Conservation (phyloP, 37 sponge, comb jelly and placozoan genomes). For the Bolinopsis microptera region DNA sequence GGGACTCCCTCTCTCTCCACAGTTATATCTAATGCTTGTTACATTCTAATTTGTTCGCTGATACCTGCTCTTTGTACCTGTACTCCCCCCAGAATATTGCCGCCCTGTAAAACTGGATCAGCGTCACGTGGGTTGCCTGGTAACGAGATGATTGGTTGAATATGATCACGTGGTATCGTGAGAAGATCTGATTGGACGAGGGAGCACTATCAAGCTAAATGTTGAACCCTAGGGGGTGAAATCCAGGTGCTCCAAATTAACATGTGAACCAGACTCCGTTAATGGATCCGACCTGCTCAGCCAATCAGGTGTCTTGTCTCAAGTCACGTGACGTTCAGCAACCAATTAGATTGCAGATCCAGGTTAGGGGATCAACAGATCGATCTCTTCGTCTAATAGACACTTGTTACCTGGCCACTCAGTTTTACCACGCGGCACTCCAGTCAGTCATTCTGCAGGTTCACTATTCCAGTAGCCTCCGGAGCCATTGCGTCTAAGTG, state of each 20-base stretch:
- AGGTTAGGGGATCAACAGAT: background rate
- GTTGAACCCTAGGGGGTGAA: slow-evolving; percentile 57
- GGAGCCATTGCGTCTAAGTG: too few species aligned
- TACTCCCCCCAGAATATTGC: slow-evolving; percentile 14
- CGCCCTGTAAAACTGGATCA: slow-evolving; percentile 65
- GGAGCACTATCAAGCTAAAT: slow-evolving; percentile 54
- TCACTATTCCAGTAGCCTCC: too few species aligned
- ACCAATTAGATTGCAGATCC: background rate
- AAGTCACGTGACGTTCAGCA: background rate
- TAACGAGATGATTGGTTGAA: background rate
- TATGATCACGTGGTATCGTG: slow-evolving; percentile 23
- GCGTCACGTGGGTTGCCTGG: slow-evolving; percentile 13
- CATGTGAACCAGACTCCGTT: slow-evolving; percentile 38
- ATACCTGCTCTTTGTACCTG: slow-evolving; percentile 8
- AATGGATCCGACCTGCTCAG: background rate
- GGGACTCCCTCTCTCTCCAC: background rate
- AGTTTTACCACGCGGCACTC: background rate
- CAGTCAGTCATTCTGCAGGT: too few species aligned
- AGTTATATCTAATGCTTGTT: slow-evolving; percentile 46
- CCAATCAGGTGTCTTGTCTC: background rate
- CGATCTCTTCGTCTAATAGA: background rate
- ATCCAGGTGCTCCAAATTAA: slow-evolving; percentile 62
- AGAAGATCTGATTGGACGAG: background rate
- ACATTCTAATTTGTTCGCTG: slow-evolving; percentile 45
- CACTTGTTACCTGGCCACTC: slow-evolving; percentile 44